A percentile compares a stretch with the other conserved stretches of the same genome.
phyloP scores from a whole-genome alignment of 2,888 invertebrate genomes.

The Onchidella celtica region DNA sequence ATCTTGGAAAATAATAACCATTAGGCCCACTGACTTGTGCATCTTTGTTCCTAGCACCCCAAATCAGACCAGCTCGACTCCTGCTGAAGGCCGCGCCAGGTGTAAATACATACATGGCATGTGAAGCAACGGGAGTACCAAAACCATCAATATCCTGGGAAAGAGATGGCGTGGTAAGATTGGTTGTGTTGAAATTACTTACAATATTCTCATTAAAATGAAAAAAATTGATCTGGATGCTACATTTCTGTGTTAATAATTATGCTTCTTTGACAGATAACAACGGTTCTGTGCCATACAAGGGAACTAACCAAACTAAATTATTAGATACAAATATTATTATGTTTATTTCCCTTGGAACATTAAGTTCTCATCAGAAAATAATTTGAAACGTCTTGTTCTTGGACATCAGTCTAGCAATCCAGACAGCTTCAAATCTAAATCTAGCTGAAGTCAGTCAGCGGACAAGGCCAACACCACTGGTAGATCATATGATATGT shows the following conservation, averaged over 20 bases:
- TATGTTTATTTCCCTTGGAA: too few relatives aligned
- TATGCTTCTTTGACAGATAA: background rate
- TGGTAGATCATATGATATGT: too few relatives aligned
- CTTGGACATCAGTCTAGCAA: too few relatives aligned
- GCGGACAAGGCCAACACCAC: too few relatives aligned
- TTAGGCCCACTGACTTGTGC: background rate
- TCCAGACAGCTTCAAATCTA: too few relatives aligned
- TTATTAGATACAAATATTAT: too few relatives aligned
- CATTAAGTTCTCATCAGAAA: too few relatives aligned
- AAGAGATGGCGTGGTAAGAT: slow-evolving; percentile 10
- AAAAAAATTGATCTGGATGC: background rate
- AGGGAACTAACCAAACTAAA: too few relatives aligned
- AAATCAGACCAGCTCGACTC: background rate
- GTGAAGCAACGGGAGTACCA: slow-evolving; percentile 9
- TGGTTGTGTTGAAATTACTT: background rate
- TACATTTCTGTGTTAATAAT: background rate
- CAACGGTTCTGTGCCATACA: too few relatives aligned
- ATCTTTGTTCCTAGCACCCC: background rate
- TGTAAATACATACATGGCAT: background rate
- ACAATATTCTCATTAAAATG: background rate
- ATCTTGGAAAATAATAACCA: too few relatives aligned
- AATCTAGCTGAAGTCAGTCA: too few relatives aligned
- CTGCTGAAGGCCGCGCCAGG: slow-evolving; percentile 5
- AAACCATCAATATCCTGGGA: slow-evolving; percentile 11
- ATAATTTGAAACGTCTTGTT: too few relatives aligned